Evolutionary conservation across 2,113 vertebrate genomes (phyloP).

Genomic region (Eurypyga helias): DNA sequence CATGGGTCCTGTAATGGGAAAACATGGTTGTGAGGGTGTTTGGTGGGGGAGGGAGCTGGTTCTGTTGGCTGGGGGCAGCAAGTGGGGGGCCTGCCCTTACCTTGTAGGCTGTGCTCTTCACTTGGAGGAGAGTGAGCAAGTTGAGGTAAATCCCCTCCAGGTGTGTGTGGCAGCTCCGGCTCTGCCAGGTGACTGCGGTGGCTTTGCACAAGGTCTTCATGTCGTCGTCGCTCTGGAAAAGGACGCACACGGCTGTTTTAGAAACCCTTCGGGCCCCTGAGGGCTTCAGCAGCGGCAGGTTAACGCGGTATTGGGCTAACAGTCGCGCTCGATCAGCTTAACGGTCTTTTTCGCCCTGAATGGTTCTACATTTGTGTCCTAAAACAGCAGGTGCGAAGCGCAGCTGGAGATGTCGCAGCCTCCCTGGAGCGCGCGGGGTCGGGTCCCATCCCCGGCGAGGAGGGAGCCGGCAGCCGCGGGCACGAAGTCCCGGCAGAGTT

Average conservation of each 20-base stretch:
- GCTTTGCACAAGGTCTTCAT: slow-evolving; percentile 40
- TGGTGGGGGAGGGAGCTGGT: too few species aligned
- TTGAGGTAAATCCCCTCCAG: background rate
- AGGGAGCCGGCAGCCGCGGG: background rate
- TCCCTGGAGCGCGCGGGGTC: background rate
- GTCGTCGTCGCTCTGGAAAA: background rate
- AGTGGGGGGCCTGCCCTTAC: background rate
- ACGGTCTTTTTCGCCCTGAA: too few species aligned
- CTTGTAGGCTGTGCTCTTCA: rapidly evolving
- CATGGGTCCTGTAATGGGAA: background rate
- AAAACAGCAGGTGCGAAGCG: too few species aligned
- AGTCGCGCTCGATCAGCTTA: too few species aligned
- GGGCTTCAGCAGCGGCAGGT: background rate
- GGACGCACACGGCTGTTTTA: rapidly evolving
- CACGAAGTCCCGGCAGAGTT: rapidly evolving
- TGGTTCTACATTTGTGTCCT: background rate
- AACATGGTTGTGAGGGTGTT: background rate
- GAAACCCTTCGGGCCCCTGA: too few species aligned
- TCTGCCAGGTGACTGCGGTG: rapidly evolving
- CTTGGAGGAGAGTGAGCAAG: background rate
- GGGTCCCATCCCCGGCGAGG: background rate
- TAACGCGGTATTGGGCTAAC: background rate
- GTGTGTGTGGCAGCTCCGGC: rapidly evolving
- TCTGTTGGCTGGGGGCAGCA: background rate
- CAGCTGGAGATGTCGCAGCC: background rate